Conservation (phyloP, 2,888 invertebrate species). For the Acleris literana region DNA sequence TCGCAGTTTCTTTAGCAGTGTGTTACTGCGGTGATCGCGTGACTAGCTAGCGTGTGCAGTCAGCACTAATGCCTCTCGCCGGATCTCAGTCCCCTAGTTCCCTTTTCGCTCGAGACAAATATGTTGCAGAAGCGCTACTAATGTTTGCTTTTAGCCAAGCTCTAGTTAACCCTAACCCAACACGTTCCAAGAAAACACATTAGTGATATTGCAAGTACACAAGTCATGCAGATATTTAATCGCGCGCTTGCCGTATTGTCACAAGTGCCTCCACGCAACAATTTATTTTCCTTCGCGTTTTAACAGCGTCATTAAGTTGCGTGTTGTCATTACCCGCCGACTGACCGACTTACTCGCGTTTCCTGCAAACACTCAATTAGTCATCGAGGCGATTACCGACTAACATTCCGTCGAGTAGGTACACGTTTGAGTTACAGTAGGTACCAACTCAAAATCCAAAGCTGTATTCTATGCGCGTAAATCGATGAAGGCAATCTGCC, state of each 20-base stretch:
- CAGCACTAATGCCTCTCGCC: constrained; percentile 56
- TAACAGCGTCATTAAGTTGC: constrained; percentile 47
- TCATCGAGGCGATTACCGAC: constrained; percentile 19
- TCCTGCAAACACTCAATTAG: constrained; percentile 39
- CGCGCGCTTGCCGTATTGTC: constrained; percentile 43
- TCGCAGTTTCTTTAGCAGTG: constrained; percentile 79
- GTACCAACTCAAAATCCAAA: neutral
- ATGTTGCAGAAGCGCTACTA: constrained; percentile 54
- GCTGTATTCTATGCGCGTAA: neutral
- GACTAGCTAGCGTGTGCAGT: constrained; percentile 71
- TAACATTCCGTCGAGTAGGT: neutral
- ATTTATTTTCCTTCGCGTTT: constrained; percentile 52
- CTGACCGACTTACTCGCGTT: constrained; percentile 50
- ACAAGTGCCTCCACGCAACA: constrained; percentile 49
- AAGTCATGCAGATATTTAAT: constrained; percentile 43
- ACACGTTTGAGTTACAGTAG: neutral
- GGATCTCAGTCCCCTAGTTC: constrained; percentile 66
- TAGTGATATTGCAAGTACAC: constrained; percentile 40
- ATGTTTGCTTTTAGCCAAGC: constrained; percentile 38
- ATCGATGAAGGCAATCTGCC: constrained; percentile 28
- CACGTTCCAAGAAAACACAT: constrained; percentile 9
- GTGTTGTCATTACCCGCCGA: constrained; percentile 47
- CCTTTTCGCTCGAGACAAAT: constrained; percentile 60
- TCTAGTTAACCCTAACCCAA: constrained; percentile 9
- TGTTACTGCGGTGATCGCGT: constrained; percentile 79